Base-by-base conservation (phyloP, 1,140 invertebrate species). In the Camponotus vicinus region DNA sequence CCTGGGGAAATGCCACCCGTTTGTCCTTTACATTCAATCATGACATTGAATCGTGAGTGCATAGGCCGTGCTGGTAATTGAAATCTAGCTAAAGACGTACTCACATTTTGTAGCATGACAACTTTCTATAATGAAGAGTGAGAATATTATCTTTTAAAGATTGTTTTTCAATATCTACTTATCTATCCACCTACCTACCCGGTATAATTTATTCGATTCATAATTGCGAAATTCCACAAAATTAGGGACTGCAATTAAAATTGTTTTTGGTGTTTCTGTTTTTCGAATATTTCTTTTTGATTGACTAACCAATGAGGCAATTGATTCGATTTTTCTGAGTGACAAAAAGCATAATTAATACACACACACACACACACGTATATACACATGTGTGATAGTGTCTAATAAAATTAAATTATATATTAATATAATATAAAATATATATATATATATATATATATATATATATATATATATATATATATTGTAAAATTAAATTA, bases 151-250 rank as follows among this genome's bases (percentile, higher is more conserved):
- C 45, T 83, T n/a, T 64, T 49, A 21, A 52, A 76, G 40, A 64
- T 77, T 34, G 0, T 42, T 76, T 42, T 55, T 49, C 2, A 4
- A 70, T 42, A 64, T 76, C 1, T 84, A 40, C 37, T 40, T 6
- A 40, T 1, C 6, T 40, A 92, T 18, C 11, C 18, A 45, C 42
- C 0, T 9, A 42, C 40, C 13, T 52, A 52, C 92, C 86, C 88
- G 90, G 40, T 94, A 94, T 7, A 71, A 37, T 66, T 86, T 87
- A n/a, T 88, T 86, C 6, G 82, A 27, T 66, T 92, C 32, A 75
- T 90, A 94, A 79, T 94, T 93, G 57, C 84, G 76, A 88, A 94
- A 94, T 70, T 92, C 71, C 7, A 94, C 82, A 63, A 85, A 78
- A 37, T 83, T 70, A 11, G 92, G 89, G 8, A 86, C 71, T 9